These are phyloP conservation scores for Plotosus lineatus DNA, from an alignment of 2,113 vertebrate genomes.

Conservation along the genomic window DNA sequence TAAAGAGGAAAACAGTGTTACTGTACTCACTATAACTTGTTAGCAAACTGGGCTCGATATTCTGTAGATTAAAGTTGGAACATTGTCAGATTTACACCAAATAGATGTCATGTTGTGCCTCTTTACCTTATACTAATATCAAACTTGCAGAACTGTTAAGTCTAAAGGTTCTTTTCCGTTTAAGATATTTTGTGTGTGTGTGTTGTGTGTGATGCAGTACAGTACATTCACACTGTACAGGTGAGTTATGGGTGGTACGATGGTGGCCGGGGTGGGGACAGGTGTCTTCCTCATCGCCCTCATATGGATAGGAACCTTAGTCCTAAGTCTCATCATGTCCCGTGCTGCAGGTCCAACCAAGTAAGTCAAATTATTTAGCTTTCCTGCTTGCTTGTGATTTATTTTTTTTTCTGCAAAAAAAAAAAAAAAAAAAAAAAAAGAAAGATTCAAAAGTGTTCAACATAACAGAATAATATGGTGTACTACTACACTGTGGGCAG, in stretches of 20 bases:
- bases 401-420: background rate
- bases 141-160: background rate
- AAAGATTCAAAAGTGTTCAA: background rate
- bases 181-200: no score
- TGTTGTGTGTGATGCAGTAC: no score
- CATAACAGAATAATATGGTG: background rate
- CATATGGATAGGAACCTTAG: conserved; percentile 17
- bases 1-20: background rate
- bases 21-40: background rate
- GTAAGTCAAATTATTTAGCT: background rate
- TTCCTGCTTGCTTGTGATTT: background rate
- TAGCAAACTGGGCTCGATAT: background rate
- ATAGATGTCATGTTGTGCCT: background rate
- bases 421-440: no score
- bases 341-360: background rate
- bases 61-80: no score
- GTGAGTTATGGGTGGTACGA: conserved; percentile 4
- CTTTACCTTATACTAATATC: background rate
- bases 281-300: conserved; percentile 17
- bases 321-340: conserved; percentile 21
- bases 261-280: conserved; percentile 15
- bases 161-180: background rate
- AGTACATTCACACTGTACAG: background rate
- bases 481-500: no score
- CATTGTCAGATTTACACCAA: background rate